Percentiles rank a stretch among this genome's conserved stretches.
phyloP scores from a whole-genome alignment of 2,888 invertebrate genomes.

The Octodonta nipae region DNA sequence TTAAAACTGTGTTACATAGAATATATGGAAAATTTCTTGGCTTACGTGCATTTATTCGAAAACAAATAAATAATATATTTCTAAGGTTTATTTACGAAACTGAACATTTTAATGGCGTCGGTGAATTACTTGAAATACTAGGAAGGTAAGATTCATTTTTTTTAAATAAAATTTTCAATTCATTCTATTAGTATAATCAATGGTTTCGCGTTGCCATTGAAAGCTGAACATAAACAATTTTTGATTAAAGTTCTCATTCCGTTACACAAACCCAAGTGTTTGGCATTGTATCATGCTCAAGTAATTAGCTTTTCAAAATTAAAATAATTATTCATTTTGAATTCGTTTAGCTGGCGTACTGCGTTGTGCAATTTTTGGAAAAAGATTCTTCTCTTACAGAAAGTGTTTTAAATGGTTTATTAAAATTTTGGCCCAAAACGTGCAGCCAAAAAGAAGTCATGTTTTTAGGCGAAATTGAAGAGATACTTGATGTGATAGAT shows the following conservation, averaged over 20 bases:
- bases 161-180: no score
- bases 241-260: slow-evolving; percentile 60
- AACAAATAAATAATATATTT: no score
- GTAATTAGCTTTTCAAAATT: no score
- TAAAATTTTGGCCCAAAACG: slow-evolving; percentile 98
- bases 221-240: slow-evolving; percentile 96
- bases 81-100: slow-evolving; percentile 95
- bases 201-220: slow-evolving; percentile 94
- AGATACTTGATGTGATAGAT: slow-evolving; percentile 98
- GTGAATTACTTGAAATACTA: slow-evolving; percentile 89
- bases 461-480: slow-evolving; percentile 99
- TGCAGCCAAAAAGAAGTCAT: slow-evolving; percentile 99
- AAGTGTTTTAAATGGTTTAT: slow-evolving; percentile 81
- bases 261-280: slow-evolving; percentile 48
- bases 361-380: slow-evolving; percentile 96
- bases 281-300: slow-evolving; percentile 95
- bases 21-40: no score
- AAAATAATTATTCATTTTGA: no score
- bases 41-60: no score
- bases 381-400: slow-evolving; percentile 84
- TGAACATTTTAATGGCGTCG: slow-evolving; percentile 95
- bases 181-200: no score
- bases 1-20: no score
- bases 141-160: no score
- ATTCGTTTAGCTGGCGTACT: slow-evolving; percentile 96